A percentile compares a stretch with the other conserved stretches of the same genome.
These are phyloP conservation scores for Oreamnos americanus DNA, from an alignment of 2,113 vertebrate genomes.

Conservation along the genomic window DNA sequence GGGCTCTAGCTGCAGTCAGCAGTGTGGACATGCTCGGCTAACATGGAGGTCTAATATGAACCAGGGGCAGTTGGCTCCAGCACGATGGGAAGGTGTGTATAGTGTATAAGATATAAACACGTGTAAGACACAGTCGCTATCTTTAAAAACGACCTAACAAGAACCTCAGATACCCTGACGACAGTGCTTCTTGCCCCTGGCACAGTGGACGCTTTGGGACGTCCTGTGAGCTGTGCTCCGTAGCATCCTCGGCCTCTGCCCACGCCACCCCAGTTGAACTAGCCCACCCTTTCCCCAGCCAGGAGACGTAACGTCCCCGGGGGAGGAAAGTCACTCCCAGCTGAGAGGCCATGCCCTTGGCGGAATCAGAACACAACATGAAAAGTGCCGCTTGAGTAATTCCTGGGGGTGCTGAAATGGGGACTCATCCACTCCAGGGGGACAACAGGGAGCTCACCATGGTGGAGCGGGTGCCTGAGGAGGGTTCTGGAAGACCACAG, in stretches of 20 bases:
- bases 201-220: fast-evolving
- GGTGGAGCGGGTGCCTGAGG: too few species aligned
- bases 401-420: background rate
- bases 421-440: background rate
- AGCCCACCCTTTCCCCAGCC: background rate
- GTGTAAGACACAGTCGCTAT: background rate
- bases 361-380: background rate
- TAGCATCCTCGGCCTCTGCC: background rate
- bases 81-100: background rate
- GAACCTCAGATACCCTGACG: background rate
- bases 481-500: background rate
- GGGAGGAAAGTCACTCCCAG: background rate
- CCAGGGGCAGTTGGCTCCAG: background rate
- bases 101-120: background rate
- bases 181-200: too few species aligned
- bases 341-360: background rate
- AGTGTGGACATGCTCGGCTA: background rate
- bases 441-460: background rate
- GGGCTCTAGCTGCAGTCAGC: fast-evolving
- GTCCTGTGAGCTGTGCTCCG: too few species aligned
- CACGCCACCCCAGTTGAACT: too few species aligned
- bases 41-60: background rate
- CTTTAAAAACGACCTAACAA: background rate
- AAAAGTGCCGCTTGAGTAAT: background rate
- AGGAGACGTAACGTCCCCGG: background rate